A percentile compares a stretch with the other conserved stretches of the same genome.
Conservation (phyloP, 2,888 invertebrate species). For the Clistopyga incitator region DNA sequence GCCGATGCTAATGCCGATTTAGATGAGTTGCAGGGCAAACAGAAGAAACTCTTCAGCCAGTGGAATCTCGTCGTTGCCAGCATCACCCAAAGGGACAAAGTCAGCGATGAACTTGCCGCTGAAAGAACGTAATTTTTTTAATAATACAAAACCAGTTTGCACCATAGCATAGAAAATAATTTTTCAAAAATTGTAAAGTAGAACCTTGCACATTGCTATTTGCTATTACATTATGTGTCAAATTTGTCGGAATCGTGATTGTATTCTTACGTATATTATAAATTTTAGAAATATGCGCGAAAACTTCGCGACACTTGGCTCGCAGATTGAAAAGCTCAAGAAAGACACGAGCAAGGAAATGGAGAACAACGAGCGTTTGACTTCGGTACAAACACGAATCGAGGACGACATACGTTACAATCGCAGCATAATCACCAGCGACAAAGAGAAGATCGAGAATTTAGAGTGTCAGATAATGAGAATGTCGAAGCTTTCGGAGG, state of each 20-base stretch:
- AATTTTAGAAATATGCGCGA: constrained; percentile 86
- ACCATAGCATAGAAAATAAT: neutral
- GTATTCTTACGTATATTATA: constrained; percentile 51
- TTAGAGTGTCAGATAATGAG: constrained; percentile 86
- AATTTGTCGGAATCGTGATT: neutral
- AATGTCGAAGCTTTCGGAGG: constrained; percentile 86
- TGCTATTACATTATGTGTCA: too few relatives aligned
- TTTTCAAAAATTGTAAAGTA: neutral
- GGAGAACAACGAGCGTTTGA: constrained; percentile 88
- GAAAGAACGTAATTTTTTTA: constrained; percentile 86
- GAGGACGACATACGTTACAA: constrained; percentile 85
- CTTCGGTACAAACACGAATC: constrained; percentile 87
- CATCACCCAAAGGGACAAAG: constrained; percentile 89
- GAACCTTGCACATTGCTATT: too few relatives aligned
- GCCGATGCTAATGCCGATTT: constrained; percentile 90
- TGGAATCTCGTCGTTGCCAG: constrained; percentile 91
- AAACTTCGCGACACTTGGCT: constrained; percentile 85
- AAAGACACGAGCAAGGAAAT: constrained; percentile 89
- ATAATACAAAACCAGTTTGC: constrained; percentile 70
- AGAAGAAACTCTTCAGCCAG: constrained; percentile 88
- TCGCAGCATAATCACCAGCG: constrained; percentile 83
- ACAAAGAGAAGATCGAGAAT: constrained; percentile 85
- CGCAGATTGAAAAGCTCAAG: constrained; percentile 88
- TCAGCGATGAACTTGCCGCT: constrained; percentile 87
- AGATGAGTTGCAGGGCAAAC: constrained; percentile 89